A percentile compares a stretch with the other conserved stretches of the same genome.
phyloP scores from a whole-genome alignment of 2,113 vertebrate species.

The western clawed frog (Xenopus tropicalis) region UCB_Xtro_10.0 CM004444.2:142749501-142750000 shows the following conservation, averaged over 20 bases:
- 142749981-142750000: background rate
- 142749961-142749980: background rate
- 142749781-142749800: constrained; percentile 1
- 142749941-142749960: constrained; percentile 13
- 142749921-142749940: background rate
- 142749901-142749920: constrained; percentile 4
- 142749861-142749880: background rate
- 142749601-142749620: too few relatives aligned
- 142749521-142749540: too few relatives aligned
- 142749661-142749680: too few relatives aligned
- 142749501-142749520: too few relatives aligned
- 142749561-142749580: too few relatives aligned
- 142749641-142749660: too few relatives aligned
- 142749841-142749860: background rate
- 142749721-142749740: too few relatives aligned
- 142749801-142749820: background rate
- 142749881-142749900: background rate
- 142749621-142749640: too few relatives aligned
- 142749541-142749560: too few relatives aligned
- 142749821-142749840: background rate
- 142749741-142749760: background rate
- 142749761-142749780: background rate
- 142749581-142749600: too few relatives aligned
- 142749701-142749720: too few relatives aligned
- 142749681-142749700: too few relatives aligned